Evolutionary conservation across 2,113 vertebrate genomes (phyloP).

Genomic region (Leucoraja erinaceus): DNA sequence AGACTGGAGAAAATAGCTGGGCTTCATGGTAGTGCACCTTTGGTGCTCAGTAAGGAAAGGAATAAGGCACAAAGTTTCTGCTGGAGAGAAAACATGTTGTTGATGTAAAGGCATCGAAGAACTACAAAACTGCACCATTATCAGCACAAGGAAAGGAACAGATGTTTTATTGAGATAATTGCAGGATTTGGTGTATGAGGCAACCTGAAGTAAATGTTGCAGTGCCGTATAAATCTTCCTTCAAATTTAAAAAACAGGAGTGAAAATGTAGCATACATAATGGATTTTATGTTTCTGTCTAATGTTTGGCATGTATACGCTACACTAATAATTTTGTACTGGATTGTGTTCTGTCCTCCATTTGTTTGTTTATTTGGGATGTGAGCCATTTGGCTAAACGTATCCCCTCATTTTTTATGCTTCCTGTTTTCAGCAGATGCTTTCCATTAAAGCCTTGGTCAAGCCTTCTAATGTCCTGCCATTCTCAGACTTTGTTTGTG

Average conservation of each 20-base stretch:
- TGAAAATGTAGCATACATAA: background rate
- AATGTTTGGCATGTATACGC: background rate
- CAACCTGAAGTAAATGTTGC: background rate
- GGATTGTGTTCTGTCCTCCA: background rate
- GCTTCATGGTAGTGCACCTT: background rate
- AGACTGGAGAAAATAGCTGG: background rate
- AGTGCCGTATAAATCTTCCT: background rate
- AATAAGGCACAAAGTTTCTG: background rate
- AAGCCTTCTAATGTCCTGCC: background rate
- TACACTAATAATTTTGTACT: background rate
- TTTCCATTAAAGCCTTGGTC: conserved; percentile 25
- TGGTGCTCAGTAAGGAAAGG: background rate
- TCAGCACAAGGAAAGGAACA: background rate
- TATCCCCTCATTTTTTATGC: conserved; percentile 18
- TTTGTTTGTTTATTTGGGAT: conserved; percentile 33
- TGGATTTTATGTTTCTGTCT: background rate
- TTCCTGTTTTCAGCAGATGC: conserved; percentile 37
- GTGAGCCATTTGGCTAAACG: conserved; percentile 21
- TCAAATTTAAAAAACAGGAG: background rate
- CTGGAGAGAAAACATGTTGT: background rate
- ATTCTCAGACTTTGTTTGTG: background rate
- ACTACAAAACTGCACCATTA: background rate
- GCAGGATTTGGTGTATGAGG: background rate
- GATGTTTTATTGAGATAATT: conserved; percentile 30
- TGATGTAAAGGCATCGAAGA: background rate